Base-by-base conservation (phyloP, 2,888 invertebrate genomes). In the Cryptus armator region DNA sequence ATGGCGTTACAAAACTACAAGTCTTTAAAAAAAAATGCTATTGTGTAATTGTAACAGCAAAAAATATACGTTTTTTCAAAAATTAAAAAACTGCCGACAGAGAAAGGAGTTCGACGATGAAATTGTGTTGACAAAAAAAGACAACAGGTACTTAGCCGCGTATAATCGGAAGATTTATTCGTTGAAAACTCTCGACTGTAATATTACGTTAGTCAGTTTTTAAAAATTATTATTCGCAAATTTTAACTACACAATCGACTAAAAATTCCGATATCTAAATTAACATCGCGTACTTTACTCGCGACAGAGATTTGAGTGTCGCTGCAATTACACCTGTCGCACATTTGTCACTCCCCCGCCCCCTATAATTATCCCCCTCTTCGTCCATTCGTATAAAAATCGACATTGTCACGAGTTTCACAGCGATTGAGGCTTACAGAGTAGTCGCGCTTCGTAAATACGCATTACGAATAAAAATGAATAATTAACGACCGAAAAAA, bases 381-480 rank as follows among this genome's bases (percentile, higher is more conserved):
- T n/a, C 5, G 24, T 12, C 43, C 43, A 5, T 67, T 82, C 37
- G 43, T 19, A 48, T 62, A 62, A 70, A 66, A 64, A 76, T 53
- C n/a, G 37, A 51, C 37, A 44, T 56, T 59, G 66, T 48, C 53
- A 16, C 44, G 37, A 80, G 43, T 16, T 62, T 56, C 12, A 71
- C 62, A 64, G 59, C 19, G 43, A 75, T 64, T 43, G 16, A 29
- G 46, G 14, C 37, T 29, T 46, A 56, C 37, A 43, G 37, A 3
- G 2, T 19, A 62, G 48, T 51, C 66, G 68, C 77, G 71, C 16
- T 16, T n/a, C 48, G 62, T 62, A 66, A 64, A 77, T 84, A 81
- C 81, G 82, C 71, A 72, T 44, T 43, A 64, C 72, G 62, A 78
- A 88, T 86, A 86, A 87, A 88, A 88, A 84, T 87, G 70, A 87